phyloP scores from a whole-genome alignment of 2,113 vertebrate genomes.

The Excalfactoria chinensis region DNA sequence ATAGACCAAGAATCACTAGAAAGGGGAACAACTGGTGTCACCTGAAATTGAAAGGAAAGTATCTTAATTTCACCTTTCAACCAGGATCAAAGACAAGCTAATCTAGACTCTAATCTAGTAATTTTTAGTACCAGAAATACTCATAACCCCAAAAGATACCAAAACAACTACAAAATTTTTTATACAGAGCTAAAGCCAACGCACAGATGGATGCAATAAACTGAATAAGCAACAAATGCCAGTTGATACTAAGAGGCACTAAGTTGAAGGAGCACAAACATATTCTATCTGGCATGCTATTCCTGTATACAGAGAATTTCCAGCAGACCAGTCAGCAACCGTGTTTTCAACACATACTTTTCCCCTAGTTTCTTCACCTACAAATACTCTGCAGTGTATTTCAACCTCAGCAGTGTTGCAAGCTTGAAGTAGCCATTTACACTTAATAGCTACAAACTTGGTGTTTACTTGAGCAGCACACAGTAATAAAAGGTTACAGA shows the following conservation, averaged over 20 bases:
- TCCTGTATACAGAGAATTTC: background rate
- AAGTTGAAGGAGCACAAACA: background rate
- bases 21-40: constrained; percentile 96
- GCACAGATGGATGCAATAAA: background rate
- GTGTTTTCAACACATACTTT: background rate
- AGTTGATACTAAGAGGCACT: background rate
- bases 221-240: background rate
- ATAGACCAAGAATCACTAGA: constrained; percentile 99
- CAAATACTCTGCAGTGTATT: background rate
- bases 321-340: background rate
- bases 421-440: background rate
- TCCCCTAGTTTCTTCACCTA: background rate
- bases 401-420: background rate
- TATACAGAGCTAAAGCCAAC: background rate
- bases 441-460: background rate
- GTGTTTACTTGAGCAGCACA: constrained; percentile 1
- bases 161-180: background rate
- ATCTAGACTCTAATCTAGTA: background rate
- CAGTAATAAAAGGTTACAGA: constrained; percentile 22
- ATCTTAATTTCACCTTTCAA: background rate
- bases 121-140: background rate
- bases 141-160: background rate
- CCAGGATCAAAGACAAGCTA: background rate
- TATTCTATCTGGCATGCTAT: background rate
- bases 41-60: constrained; percentile 77